These are phyloP conservation scores for Erebia ligea DNA, from an alignment of 2,888 invertebrate species.

Conservation along the genomic window DNA sequence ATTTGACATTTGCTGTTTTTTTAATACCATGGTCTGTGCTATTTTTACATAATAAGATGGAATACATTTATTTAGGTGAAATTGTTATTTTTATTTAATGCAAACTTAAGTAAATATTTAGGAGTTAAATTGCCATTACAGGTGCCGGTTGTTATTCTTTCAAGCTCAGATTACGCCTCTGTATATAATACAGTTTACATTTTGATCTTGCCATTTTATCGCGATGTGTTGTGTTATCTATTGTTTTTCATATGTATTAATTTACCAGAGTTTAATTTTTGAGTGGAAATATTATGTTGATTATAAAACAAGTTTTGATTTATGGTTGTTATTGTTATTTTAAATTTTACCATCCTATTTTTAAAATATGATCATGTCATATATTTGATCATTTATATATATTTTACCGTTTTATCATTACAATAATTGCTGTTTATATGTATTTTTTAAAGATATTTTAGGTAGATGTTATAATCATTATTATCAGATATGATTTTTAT, in stretches of 20 bases:
- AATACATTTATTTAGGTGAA: not conserved
- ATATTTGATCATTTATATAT: not conserved
- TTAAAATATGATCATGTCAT: not conserved
- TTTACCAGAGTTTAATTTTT: not conserved
- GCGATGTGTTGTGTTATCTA: not conserved
- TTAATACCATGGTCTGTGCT: constrained; percentile 21
- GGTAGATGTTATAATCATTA: not conserved
- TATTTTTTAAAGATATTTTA: not conserved
- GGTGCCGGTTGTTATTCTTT: not conserved
- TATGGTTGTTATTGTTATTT: not conserved
- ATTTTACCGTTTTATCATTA: not conserved
- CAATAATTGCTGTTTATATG: not conserved
- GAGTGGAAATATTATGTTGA: not conserved
- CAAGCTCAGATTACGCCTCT: not conserved
- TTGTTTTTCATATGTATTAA: not conserved
- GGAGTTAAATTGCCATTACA: too few species aligned
- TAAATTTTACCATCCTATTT: not conserved
- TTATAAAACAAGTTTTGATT: not conserved
- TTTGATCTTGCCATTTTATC: not conserved
- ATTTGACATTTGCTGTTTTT: constrained; percentile 9
- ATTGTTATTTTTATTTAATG: not conserved
- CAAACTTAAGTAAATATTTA: not conserved
- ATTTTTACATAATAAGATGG: not conserved
- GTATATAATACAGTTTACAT: not conserved
- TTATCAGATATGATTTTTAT: not conserved